Percentiles rank a stretch among this genome's conserved stretches.
phyloP scores from a whole-genome alignment of 2,113 vertebrate genomes.

The human region DNA sequence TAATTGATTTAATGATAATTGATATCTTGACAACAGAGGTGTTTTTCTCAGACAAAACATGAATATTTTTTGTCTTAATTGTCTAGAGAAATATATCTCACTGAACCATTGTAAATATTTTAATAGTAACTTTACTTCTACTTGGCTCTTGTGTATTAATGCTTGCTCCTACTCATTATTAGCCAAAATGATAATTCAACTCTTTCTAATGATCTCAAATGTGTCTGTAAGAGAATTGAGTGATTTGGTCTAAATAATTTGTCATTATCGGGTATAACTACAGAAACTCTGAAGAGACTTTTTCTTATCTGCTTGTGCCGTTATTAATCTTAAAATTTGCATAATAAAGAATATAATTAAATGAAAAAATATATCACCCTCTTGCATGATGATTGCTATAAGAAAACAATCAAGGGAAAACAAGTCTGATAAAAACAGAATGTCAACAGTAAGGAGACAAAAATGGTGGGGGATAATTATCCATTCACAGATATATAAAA shows the following conservation, averaged over 20 bases:
- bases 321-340: constrained; percentile 81
- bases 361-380: constrained; percentile 64
- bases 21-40: neutral
- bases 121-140: neutral
- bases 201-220: constrained; percentile 71
- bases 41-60: neutral
- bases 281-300: constrained; percentile 59
- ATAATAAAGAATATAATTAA: constrained; percentile 79
- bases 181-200: constrained; percentile 64
- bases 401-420: constrained; percentile 67
- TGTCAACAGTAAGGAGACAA: neutral
- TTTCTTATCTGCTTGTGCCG: constrained; percentile 75
- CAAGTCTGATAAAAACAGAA: constrained; percentile 60
- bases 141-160: neutral
- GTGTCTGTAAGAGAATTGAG: constrained; percentile 66
- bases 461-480: neutral
- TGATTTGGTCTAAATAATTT: constrained; percentile 73
- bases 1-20: neutral
- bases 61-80: constrained; percentile 2
- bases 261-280: constrained; percentile 73
- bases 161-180: constrained; percentile 15
- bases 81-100: constrained; percentile 2
- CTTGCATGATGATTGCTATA: constrained; percentile 49
- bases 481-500: constrained; percentile 61
- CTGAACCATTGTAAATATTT: constrained; percentile 29